Evolutionary conservation across 2,888 invertebrate species (phyloP).

Genomic region (Himalopsyche kuldschensis): DNA sequence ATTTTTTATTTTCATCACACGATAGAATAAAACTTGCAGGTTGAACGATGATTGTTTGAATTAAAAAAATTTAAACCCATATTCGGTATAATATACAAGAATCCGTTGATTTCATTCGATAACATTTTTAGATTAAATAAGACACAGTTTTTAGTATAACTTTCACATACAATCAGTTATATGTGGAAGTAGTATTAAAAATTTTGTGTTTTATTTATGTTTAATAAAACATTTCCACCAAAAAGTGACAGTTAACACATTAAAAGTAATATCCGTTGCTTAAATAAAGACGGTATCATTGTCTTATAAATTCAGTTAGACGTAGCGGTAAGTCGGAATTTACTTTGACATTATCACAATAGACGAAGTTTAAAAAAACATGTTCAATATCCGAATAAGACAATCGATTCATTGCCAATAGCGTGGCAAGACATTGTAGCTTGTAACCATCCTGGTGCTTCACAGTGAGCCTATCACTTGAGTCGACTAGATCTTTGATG

Average conservation of each 20-base stretch:
- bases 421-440: slow-evolving; percentile 11
- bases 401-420: slow-evolving; percentile 29
- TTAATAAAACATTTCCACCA: too few species aligned
- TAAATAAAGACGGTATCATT: background rate
- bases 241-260: too few species aligned
- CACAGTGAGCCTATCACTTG: background rate
- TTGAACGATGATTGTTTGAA: background rate
- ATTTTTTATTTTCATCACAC: background rate
- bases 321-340: background rate
- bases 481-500: too few species aligned
- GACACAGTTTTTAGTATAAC: too few species aligned
- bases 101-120: background rate
- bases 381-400: background rate
- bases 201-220: too few species aligned
- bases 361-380: background rate
- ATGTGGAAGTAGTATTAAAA: too few species aligned
- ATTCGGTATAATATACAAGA: background rate
- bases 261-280: too few species aligned
- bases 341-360: background rate
- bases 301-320: background rate
- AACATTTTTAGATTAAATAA: too few species aligned
- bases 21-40: background rate
- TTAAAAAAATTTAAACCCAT: too few species aligned
- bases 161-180: too few species aligned
- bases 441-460: background rate